A percentile compares a stretch with the other conserved stretches of the same genome.
These are phyloP conservation scores for Agriopis marginaria DNA, from an alignment of 2,888 invertebrate genomes.

Conservation along the genomic window DNA sequence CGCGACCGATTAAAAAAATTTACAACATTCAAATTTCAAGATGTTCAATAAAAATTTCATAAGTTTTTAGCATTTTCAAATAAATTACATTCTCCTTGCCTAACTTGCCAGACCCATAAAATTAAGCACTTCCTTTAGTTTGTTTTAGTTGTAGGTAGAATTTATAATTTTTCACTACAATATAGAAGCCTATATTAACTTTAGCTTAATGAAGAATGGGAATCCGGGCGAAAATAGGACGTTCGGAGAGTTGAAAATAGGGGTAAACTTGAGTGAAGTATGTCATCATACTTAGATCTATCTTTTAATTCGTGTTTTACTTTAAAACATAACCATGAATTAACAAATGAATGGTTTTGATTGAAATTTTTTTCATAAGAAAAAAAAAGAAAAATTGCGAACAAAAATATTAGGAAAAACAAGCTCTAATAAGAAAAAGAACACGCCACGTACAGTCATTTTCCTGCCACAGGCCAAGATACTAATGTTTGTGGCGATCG, in stretches of 20 bases:
- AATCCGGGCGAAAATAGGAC: no score
- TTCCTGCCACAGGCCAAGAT: constrained; percentile 45
- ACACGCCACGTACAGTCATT: constrained; percentile 34
- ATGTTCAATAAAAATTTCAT: not conserved
- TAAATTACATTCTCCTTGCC: not conserved
- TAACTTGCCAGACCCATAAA: constrained; percentile 42
- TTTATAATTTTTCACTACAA: constrained; percentile 2
- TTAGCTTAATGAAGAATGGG: no score
- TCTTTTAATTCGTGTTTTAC: no score
- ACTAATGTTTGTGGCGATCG: constrained; percentile 57
- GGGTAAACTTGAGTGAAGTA: no score
- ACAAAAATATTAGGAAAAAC: not conserved
- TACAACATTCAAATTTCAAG: constrained; percentile 18
- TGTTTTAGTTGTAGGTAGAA: constrained; percentile 12
- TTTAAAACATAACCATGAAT: no score
- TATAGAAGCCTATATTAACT: no score
- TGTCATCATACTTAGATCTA: no score
- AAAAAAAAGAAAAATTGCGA: no score
- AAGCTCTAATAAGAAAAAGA: constrained; percentile 28
- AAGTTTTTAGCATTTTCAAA: not conserved
- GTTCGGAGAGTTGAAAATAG: no score
- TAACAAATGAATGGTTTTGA: no score
- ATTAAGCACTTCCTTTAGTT: not conserved
- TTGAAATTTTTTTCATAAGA: no score
- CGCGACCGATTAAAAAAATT: constrained; percentile 28